A percentile compares a stretch with the other conserved stretches of the same genome.
Conservation (phyloP, 2,797 vertebrate genomes). For the Harpagifer antarcticus region DNA sequence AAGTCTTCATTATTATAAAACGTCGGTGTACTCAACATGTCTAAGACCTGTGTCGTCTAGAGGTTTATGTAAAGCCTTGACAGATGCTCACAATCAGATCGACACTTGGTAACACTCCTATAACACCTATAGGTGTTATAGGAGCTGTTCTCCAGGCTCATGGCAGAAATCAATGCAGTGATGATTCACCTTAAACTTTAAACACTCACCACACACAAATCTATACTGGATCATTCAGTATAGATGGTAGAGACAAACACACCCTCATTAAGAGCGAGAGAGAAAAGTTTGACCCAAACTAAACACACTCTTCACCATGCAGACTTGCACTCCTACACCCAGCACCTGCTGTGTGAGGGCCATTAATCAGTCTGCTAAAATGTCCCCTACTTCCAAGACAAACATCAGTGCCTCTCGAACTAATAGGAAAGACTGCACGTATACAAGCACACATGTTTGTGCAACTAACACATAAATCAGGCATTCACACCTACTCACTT, state of each 20-base stretch:
- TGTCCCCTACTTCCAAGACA: conserved; percentile 52
- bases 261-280: background rate
- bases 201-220: conserved; percentile 26
- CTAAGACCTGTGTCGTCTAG: conserved; percentile 1
- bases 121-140: conserved; percentile 34
- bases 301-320: conserved; percentile 21
- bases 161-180: conserved; percentile 23
- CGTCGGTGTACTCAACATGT: background rate
- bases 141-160: conserved; percentile 2
- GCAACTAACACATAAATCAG: conserved; percentile 41
- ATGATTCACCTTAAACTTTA: conserved; percentile 41
- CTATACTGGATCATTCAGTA: conserved; percentile 26
- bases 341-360: conserved; percentile 47
- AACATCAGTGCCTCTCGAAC: conserved; percentile 41
- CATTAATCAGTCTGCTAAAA: conserved; percentile 66
- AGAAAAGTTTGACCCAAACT: conserved; percentile 9
- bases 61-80: conserved; percentile 22
- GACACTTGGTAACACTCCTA: conserved; percentile 6
- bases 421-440: conserved; percentile 15
- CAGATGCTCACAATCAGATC: conserved; percentile 1
- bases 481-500: conserved; percentile 42
- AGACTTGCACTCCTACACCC: conserved; percentile 28
- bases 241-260: conserved; percentile 22
- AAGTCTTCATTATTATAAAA: conserved; percentile 2
- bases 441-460: conserved; percentile 14